These are phyloP conservation scores for Bambusicola thoracicus DNA, from an alignment of 2,113 vertebrate genomes.

Conservation along the genomic window DNA sequence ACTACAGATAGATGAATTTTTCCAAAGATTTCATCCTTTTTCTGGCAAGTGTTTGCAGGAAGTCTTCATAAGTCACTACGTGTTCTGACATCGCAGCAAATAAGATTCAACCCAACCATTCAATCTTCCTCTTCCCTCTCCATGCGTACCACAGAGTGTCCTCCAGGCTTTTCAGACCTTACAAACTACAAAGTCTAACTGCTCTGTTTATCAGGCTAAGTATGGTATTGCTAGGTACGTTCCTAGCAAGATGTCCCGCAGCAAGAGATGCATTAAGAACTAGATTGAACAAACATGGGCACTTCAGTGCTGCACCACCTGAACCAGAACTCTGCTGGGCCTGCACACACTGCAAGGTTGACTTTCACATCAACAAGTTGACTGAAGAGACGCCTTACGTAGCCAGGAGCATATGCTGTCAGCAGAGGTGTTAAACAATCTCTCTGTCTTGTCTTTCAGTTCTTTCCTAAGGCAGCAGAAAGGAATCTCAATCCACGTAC, in stretches of 20 bases:
- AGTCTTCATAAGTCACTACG: not conserved
- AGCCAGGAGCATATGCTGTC: not conserved
- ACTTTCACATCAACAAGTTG: not conserved
- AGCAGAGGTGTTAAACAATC: not conserved
- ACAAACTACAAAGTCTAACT: not conserved
- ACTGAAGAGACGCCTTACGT: not conserved
- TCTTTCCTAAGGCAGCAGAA: not conserved
- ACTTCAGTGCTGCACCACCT: not conserved
- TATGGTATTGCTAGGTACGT: not conserved
- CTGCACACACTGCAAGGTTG: not conserved
- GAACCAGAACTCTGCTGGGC: not conserved
- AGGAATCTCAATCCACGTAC: not conserved
- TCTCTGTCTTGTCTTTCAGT: not conserved
- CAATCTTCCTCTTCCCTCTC: not conserved
- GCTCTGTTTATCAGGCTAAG: not conserved
- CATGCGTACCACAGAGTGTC: accelerated
- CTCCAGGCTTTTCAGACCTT: not conserved
- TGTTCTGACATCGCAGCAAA: not conserved
- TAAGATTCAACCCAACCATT: not conserved
- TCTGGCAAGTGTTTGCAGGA: not conserved
- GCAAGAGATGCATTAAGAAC: not conserved
- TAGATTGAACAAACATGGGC: not conserved
- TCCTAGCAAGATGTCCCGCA: not conserved
- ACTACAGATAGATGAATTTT: accelerated
- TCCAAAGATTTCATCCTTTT: not conserved